Evolutionary conservation across 2,113 vertebrate species (phyloP), one percentile per base, ranked within the genome.

Genomic region (Zosterops japonicus): DNA sequence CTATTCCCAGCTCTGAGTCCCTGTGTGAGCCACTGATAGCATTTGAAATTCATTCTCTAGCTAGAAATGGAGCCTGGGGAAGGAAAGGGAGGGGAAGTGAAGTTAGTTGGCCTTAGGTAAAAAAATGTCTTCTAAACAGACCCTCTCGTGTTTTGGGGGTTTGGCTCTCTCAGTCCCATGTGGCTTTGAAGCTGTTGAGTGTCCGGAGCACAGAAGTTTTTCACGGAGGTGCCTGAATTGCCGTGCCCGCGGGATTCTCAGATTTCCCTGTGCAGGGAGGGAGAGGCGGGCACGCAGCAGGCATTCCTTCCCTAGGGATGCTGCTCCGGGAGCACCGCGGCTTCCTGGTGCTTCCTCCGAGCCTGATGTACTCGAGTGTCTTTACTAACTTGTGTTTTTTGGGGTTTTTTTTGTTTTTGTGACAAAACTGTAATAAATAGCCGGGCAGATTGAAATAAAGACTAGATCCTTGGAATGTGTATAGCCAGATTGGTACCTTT

Each of bases 361-460:
- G 94, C 70, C 74, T 36, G 55, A 53, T 3, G 1, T 14, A 27
- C 71, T 67, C 23, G 5, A 94, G 88, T 21, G 9, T 33, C 92
- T 92, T 93, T 28, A 69, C 63, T 76, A 78, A 95, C 75, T 55
- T 87, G 53, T n/a, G 63, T 19, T 47, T 61, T 42, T 70, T 22
- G 3, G 2, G 3, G 14, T 36, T 24, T 16, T n/a, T 18, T 78
- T 90, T n/a, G 42, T 74, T 92, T 59, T 92, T 80, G 91, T 96
- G 95, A 93, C 25, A 11, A 90, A 92, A 57, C 81, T 97, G 96
- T 97, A 97, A 44, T 39, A 87, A 97, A 44, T 39, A 87, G 94
- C 85, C 41, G 96, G 96, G 96, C 93, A 90, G 95, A 85, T 25
- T 35, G 94, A 94, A 96, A 97, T 97, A 97, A 97, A 97, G 87